These are phyloP conservation scores for Drosophila bocki DNA, from an alignment of 1,140 invertebrate species.

Conservation along the genomic window DNA sequence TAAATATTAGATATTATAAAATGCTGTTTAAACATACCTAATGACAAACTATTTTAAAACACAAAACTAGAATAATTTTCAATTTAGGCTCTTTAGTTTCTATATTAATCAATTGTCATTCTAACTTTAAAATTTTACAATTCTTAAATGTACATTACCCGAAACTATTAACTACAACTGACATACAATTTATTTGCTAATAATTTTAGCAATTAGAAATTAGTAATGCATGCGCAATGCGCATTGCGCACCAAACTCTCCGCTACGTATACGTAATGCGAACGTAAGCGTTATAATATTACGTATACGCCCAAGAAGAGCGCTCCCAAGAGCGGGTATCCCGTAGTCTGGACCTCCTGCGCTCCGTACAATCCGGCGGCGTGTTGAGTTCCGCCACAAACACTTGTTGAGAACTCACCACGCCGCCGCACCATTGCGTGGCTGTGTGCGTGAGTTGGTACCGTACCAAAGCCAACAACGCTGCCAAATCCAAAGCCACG, in stretches of 20 bases:
- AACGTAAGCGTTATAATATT: background rate
- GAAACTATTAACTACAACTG: background rate
- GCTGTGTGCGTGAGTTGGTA: conserved; percentile 54
- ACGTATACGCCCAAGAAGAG: conserved; percentile 12
- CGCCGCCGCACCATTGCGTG: conserved; percentile 42
- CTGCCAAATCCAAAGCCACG: conserved; percentile 31
- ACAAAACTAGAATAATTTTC: background rate
- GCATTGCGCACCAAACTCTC: background rate
- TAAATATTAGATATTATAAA: background rate
- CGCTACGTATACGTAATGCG: conserved; percentile 9
- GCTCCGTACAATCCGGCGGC: conserved; percentile 17
- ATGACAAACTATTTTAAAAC: background rate
- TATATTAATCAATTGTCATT: background rate
- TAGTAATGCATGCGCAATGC: background rate
- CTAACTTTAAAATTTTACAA: background rate
- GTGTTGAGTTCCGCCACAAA: conserved; percentile 50
- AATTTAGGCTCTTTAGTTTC: too few relatives aligned
- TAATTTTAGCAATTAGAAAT: background rate
- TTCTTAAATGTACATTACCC: background rate
- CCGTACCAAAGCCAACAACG: conserved; percentile 49
- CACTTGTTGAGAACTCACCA: conserved; percentile 80
- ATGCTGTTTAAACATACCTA: background rate
- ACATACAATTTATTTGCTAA: background rate
- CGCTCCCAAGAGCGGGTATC: conserved; percentile 17
- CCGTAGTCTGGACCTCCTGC: conserved; percentile 23